Evolutionary conservation across 2,888 invertebrate species (phyloP).

Genomic region (Lasioglossum lativentre): DNA sequence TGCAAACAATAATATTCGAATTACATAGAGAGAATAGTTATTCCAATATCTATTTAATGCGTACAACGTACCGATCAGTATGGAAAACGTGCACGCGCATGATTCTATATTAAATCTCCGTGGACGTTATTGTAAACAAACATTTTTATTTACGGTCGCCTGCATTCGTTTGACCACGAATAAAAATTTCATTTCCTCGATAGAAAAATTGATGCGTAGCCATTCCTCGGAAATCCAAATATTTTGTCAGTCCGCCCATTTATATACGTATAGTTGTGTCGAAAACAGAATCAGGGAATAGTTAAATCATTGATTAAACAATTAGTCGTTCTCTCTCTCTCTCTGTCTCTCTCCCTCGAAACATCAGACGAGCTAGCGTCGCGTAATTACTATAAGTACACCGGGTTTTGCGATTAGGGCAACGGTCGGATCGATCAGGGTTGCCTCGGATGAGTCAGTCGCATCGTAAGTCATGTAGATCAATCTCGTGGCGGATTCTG

Average conservation of each 20-base stretch:
- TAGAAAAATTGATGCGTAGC: background rate
- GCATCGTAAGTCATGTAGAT: slow-evolving; percentile 66
- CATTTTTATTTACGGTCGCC: background rate
- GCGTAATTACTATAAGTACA: slow-evolving; percentile 27
- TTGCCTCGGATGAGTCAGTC: slow-evolving; percentile 56
- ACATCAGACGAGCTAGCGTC: background rate
- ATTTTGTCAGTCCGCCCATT: background rate
- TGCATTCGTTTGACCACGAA: background rate
- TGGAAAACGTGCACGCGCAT: background rate
- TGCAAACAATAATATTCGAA: background rate
- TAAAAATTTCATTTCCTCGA: background rate
- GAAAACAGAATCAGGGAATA: background rate
- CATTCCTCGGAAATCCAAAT: background rate
- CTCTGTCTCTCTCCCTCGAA: background rate
- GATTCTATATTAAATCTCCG: background rate
- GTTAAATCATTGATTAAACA: background rate
- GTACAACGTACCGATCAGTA: background rate
- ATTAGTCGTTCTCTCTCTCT: background rate
- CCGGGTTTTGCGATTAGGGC: background rate
- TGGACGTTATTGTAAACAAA: background rate
- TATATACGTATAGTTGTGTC: background rate
- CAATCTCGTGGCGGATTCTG: slow-evolving; percentile 56
- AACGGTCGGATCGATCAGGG: slow-evolving; percentile 12
- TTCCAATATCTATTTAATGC: background rate
- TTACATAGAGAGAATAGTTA: background rate